Evolutionary conservation across 2,797 vertebrate genomes (phyloP).

Genomic region (Pterois miles): DNA sequence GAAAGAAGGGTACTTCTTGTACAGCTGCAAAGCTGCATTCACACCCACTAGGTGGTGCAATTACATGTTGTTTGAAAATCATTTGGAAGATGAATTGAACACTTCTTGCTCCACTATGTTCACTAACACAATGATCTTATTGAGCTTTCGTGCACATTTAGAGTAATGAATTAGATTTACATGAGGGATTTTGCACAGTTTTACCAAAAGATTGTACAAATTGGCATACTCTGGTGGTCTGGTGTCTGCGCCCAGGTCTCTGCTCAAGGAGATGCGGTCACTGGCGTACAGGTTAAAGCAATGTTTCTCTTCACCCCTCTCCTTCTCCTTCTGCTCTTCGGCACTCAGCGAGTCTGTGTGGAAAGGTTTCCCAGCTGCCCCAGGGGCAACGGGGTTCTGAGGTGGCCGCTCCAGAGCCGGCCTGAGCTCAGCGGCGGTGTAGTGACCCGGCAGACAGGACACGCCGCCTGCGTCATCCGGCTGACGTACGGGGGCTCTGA

Average conservation of each 20-base stretch:
- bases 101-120: not conserved
- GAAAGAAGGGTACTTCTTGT: not conserved
- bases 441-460: constrained; percentile 90
- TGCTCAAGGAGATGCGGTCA: constrained; percentile 95
- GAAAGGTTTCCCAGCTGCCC: constrained; percentile 93
- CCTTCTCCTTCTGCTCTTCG: constrained; percentile 92
- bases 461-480: constrained; percentile 70
- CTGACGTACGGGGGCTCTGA: constrained; percentile 90
- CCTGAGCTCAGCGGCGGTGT: constrained; percentile 90
- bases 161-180: not conserved
- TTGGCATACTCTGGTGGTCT: constrained; percentile 96
- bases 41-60: constrained; percentile 57
- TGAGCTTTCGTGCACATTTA: not conserved
- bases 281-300: constrained; percentile 98
- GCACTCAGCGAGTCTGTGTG: constrained; percentile 85
- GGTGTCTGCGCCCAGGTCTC: constrained; percentile 96
- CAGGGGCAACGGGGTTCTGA: constrained; percentile 90
- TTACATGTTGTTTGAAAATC: constrained; percentile 11
- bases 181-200: not conserved
- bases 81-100: not conserved
- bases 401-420: constrained; percentile 89
- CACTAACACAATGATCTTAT: not conserved
- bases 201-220: constrained; percentile 6
- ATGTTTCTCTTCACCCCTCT: constrained; percentile 92
- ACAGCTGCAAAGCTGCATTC: constrained; percentile 4